A percentile compares a stretch with the other conserved stretches of the same genome.
phyloP scores from a whole-genome alignment of 2,113 vertebrate species.

The Vanacampus margaritifer region DNA sequence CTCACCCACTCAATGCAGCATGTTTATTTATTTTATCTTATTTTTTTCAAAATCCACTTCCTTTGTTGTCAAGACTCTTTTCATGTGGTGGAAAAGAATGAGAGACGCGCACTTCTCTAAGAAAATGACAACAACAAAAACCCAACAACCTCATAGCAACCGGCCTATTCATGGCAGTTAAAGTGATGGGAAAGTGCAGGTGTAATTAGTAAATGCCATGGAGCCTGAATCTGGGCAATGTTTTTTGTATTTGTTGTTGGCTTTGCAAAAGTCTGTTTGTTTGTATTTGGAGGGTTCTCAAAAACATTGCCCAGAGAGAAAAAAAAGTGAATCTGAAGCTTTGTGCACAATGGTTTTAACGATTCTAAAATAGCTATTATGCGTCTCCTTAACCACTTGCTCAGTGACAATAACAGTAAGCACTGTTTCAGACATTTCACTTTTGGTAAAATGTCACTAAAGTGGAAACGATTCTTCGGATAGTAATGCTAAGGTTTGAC shows the following conservation, averaged over 20 bases:
- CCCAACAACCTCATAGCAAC: not conserved
- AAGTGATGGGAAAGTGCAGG: not conserved
- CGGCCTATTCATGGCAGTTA: constrained; percentile 12
- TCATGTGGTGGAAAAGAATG: constrained; percentile 20
- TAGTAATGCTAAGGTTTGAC: too few relatives aligned
- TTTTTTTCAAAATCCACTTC: not conserved
- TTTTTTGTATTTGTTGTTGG: not conserved
- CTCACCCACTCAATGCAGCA: constrained; percentile 38
- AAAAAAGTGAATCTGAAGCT: not conserved
- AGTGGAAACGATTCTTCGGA: not conserved
- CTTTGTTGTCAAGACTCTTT: constrained; percentile 21
- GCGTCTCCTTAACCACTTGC: not conserved
- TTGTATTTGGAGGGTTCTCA: constrained; percentile 2
- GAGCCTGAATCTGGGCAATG: not conserved
- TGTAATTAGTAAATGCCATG: constrained; percentile 9
- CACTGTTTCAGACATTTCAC: not conserved
- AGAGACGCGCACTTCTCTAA: constrained; percentile 2
- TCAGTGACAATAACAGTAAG: not conserved
- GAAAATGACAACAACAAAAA: constrained; percentile 12
- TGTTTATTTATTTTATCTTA: constrained; percentile 10
- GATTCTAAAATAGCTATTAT: not conserved
- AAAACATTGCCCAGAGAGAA: not conserved
- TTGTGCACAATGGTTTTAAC: not conserved
- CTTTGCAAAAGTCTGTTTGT: not conserved
- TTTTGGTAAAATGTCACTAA: not conserved